Percentiles rank a stretch among this genome's conserved stretches.
Evolutionary conservation across 2,797 vertebrate species (phyloP).

Genomic region (Astyanax mexicanus): DNA sequence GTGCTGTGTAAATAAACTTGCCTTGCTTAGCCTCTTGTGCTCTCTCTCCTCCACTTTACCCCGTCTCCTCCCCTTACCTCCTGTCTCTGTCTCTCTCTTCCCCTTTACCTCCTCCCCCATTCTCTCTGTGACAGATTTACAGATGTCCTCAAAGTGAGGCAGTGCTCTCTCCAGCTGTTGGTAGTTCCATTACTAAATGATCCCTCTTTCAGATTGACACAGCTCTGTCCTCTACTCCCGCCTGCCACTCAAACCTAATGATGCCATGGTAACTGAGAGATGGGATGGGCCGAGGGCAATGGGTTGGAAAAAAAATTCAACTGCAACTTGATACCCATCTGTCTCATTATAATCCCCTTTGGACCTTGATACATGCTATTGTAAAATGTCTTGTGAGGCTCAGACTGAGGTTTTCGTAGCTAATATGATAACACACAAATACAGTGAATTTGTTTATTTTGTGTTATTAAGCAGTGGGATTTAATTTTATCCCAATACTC

Average conservation of each 20-base stretch:
- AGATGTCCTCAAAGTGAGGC: constrained; percentile 72
- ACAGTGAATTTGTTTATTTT: not conserved
- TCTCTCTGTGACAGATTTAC: constrained; percentile 56
- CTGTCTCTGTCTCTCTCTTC: not conserved
- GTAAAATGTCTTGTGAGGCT: constrained; percentile 46
- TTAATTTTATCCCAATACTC: not conserved
- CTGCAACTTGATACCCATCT: constrained; percentile 77
- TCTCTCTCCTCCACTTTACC: not conserved
- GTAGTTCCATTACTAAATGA: constrained; percentile 80
- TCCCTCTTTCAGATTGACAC: constrained; percentile 73
- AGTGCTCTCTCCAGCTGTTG: constrained; percentile 74
- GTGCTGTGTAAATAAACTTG: too few relatives aligned
- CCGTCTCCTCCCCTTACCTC: not conserved
- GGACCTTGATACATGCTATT: constrained; percentile 65
- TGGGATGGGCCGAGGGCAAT: constrained; percentile 60
- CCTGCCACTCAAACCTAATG: constrained; percentile 77
- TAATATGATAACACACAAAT: not conserved
- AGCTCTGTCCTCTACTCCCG: constrained; percentile 68
- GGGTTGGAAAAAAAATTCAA: constrained; percentile 55
- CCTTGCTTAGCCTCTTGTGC: too few relatives aligned
- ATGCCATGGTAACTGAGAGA: constrained; percentile 70
- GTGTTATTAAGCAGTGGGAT: not conserved
- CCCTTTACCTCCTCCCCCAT: not conserved
- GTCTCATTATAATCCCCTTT: constrained; percentile 73
- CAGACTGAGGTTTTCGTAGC: constrained; percentile 56